Conservation (phyloP, 2,888 invertebrate species). For the Pherbina coryleti region DNA sequence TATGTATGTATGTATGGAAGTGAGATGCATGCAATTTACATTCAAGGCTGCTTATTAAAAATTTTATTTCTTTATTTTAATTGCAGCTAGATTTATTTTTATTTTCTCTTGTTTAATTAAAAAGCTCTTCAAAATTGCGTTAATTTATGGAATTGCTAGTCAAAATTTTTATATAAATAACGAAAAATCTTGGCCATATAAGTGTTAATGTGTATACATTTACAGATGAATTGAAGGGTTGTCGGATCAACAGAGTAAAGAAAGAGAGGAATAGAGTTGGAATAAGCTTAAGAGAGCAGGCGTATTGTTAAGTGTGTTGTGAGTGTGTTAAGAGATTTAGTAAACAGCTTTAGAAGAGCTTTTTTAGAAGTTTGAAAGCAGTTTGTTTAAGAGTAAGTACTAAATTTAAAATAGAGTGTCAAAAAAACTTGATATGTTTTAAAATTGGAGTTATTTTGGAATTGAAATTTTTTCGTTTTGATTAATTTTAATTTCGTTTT, state of each 20-base stretch:
- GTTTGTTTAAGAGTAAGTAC: neutral
- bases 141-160: no score
- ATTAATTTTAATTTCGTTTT: neutral
- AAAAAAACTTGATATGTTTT: conserved; percentile 25
- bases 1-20: neutral
- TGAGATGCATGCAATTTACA: neutral
- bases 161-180: no score
- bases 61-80: neutral
- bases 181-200: neutral
- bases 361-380: neutral
- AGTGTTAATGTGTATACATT: neutral
- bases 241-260: neutral
- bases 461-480: neutral
- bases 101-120: neutral
- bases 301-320: no score
- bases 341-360: neutral
- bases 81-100: neutral
- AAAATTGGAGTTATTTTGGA: conserved; percentile 10
- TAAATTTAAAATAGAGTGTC: neutral
- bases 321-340: no score
- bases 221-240: neutral
- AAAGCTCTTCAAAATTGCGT: no score
- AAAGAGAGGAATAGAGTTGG: neutral
- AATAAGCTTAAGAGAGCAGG: no score
- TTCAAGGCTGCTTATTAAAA: neutral